Percentiles rank a stretch among this genome's conserved stretches.
phyloP scores from a whole-genome alignment of 2,888 invertebrate genomes.

The Automeris io region DNA sequence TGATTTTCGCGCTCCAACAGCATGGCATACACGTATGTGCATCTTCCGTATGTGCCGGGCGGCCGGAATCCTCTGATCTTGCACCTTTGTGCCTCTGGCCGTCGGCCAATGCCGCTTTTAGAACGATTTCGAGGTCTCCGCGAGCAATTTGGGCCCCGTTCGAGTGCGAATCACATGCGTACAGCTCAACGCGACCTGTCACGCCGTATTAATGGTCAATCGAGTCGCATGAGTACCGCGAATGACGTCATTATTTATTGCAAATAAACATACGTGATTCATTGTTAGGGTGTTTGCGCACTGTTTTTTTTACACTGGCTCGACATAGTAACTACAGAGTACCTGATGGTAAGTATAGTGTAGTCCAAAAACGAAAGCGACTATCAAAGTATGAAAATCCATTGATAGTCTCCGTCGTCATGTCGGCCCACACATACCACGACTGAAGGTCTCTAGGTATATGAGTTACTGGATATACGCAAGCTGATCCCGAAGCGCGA shows the following conservation, averaged over 20 bases:
- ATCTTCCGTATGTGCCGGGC: conserved; percentile 24
- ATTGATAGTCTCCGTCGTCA: too few species aligned
- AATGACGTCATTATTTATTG: conserved; percentile 6
- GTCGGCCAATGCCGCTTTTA: conserved; percentile 42
- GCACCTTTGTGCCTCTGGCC: conserved; percentile 41
- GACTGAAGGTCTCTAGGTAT: too few species aligned
- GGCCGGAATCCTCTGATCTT: conserved; percentile 25
- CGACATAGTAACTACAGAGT: too few species aligned
- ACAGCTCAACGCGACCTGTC: conserved; percentile 4
- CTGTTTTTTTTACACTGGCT: too few species aligned
- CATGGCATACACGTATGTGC: neutral
- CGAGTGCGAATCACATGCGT: conserved; percentile 16
- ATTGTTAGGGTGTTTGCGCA: neutral
- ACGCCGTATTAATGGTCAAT: conserved; percentile 2
- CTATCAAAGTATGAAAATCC: too few species aligned
- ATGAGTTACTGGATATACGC: too few species aligned
- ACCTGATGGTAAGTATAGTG: too few species aligned
- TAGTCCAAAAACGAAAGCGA: too few species aligned
- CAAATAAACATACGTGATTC: neutral
- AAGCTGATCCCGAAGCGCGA: too few species aligned
- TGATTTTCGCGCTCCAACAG: too few species aligned
- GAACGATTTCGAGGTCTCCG: conserved; percentile 39
- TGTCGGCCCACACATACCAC: too few species aligned
- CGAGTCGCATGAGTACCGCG: neutral
- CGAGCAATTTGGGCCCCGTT: conserved; percentile 22